Evolutionary conservation across 2,888 invertebrate genomes (phyloP).

Genomic region (Erynnis tages): DNA sequence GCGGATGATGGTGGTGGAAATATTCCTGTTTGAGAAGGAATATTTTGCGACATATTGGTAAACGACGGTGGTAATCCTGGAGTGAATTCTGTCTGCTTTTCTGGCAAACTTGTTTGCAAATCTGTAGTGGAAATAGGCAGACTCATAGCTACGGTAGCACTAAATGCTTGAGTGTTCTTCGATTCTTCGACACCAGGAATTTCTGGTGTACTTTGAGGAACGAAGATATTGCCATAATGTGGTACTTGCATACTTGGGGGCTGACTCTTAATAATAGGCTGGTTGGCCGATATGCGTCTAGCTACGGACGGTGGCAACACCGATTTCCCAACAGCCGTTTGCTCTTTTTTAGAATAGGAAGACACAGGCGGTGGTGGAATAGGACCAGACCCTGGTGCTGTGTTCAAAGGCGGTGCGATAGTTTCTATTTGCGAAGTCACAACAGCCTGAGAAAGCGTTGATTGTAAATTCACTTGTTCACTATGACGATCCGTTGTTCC

Average conservation of each 20-base stretch:
- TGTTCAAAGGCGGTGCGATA: constrained; percentile 14
- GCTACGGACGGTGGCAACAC: constrained; percentile 71
- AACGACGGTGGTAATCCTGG: background rate
- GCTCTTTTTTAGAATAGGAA: constrained; percentile 55
- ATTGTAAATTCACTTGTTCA: no score
- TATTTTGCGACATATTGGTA: no score
- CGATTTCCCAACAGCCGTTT: constrained; percentile 46
- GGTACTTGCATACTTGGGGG: constrained; percentile 31
- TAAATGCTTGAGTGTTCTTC: no score
- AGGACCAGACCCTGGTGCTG: constrained; percentile 2
- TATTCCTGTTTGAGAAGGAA: no score
- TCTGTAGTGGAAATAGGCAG: no score
- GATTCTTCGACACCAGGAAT: background rate
- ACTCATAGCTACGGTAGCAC: no score
- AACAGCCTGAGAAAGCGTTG: background rate
- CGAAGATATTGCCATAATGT: constrained; percentile 54
- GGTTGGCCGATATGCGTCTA: constrained; percentile 59
- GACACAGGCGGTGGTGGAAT: constrained; percentile 74
- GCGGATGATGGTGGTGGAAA: background rate
- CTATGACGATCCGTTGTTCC: no score
- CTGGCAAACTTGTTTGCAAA: background rate
- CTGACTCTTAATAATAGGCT: constrained; percentile 56
- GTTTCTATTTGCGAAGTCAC: background rate
- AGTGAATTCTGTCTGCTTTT: background rate
- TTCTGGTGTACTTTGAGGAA: constrained; percentile 41